A percentile compares a stretch with the other conserved stretches of the same genome.
Evolutionary conservation across 1,140 invertebrate species (phyloP).

Genomic region (Aleiodes sp.): DNA sequence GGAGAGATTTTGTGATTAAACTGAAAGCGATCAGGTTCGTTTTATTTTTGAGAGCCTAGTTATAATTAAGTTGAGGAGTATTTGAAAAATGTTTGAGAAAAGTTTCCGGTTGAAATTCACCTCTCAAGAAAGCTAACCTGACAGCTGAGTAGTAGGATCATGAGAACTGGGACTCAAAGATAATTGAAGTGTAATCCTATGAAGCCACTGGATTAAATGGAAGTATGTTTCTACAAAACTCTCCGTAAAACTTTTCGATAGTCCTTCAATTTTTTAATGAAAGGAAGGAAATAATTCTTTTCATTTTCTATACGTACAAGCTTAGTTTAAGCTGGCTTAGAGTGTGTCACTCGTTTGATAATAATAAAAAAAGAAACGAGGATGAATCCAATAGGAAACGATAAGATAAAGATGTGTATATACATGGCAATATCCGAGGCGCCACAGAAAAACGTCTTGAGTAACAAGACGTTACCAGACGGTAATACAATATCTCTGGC

Average conservation of each 20-base stretch:
- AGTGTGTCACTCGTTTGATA: not conserved
- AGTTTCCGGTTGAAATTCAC: not conserved
- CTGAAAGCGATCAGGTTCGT: no score
- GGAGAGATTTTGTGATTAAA: no score
- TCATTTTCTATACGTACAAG: no score
- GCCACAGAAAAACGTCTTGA: constrained; percentile 2
- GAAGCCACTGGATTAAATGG: not conserved
- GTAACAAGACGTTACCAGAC: constrained; percentile 3
- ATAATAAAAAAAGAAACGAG: constrained; percentile 13
- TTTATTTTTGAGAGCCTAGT: no score
- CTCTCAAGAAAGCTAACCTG: not conserved
- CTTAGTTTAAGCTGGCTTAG: no score
- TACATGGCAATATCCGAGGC: constrained; percentile 4
- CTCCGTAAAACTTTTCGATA: not conserved
- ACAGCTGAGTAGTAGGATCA: not conserved
- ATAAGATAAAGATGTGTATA: constrained; percentile 27
- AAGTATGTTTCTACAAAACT: not conserved
- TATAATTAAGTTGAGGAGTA: not conserved
- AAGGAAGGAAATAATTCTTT: no score
- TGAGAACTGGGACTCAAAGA: constrained; percentile 6
- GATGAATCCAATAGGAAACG: constrained; percentile 12
- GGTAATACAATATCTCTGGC: constrained; percentile 27
- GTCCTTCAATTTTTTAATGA: not conserved
- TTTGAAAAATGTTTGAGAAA: not conserved
- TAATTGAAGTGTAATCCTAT: not conserved